phyloP scores from a whole-genome alignment of 2,113 vertebrate genomes.

The Boulengeromyrus knoepffleri region DNA sequence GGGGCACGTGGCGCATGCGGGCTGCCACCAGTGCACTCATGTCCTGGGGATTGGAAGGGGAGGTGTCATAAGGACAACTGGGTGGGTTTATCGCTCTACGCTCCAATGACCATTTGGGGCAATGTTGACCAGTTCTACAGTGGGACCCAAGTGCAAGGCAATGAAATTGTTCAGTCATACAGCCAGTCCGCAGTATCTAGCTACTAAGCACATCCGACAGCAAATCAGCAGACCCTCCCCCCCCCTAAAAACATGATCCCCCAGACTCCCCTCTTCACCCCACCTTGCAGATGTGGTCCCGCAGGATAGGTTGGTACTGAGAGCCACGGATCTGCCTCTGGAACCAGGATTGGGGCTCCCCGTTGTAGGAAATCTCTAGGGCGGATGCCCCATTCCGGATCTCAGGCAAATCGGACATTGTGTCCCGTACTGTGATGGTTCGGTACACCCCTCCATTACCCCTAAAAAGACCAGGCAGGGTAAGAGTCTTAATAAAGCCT shows the following conservation, averaged over 20 bases:
- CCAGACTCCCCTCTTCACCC: background rate
- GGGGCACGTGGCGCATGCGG: constrained; percentile 87
- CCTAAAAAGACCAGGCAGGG: constrained; percentile 45
- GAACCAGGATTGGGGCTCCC: constrained; percentile 97
- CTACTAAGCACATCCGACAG: background rate
- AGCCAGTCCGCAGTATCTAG: background rate
- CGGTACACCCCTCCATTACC: constrained; percentile 82
- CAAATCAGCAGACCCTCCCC: background rate
- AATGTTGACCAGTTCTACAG: background rate
- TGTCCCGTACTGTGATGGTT: constrained; percentile 90
- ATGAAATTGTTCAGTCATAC: background rate
- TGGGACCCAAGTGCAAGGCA: background rate
- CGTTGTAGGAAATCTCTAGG: constrained; percentile 87
- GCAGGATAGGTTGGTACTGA: constrained; percentile 94
- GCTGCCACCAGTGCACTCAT: constrained; percentile 92
- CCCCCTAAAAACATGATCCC: background rate
- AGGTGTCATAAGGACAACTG: background rate
- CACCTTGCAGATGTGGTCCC: constrained; percentile 96
- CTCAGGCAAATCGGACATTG: constrained; percentile 93
- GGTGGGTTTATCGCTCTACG: background rate
- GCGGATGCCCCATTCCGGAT: constrained; percentile 81
- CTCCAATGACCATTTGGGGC: background rate
- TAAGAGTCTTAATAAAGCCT: background rate
- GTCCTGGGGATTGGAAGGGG: constrained; percentile 60
- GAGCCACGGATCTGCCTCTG: constrained; percentile 90